Evolutionary conservation across 2,797 vertebrate species (phyloP).

Genomic region (Carapus acus): DNA sequence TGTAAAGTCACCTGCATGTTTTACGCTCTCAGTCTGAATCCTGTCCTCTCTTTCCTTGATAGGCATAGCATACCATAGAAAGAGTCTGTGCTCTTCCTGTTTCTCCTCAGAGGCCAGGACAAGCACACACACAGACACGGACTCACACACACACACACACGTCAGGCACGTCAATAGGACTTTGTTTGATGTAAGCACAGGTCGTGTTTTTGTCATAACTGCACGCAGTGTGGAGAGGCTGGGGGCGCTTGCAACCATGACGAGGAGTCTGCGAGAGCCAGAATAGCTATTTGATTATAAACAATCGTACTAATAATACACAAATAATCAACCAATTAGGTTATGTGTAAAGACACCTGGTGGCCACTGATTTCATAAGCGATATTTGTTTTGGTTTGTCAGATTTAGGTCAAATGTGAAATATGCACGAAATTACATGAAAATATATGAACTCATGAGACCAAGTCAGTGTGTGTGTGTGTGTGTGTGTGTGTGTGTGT

Average conservation of each 20-base stretch:
- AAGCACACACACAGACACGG: too few relatives aligned
- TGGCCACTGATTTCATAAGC: too few relatives aligned
- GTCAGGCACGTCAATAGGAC: slow-evolving; percentile 24
- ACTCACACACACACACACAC: too few relatives aligned
- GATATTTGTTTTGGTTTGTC: too few relatives aligned
- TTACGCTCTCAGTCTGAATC: neutral
- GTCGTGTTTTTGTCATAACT: slow-evolving; percentile 49
- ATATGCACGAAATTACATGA: too few relatives aligned
- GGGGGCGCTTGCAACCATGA: slow-evolving; percentile 1
- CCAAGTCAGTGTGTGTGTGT: too few relatives aligned
- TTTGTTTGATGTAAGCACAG: slow-evolving; percentile 63
- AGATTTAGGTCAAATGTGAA: too few relatives aligned
- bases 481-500: too few relatives aligned
- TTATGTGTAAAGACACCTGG: too few relatives aligned
- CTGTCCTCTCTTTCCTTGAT: neutral
- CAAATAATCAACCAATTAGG: neutral
- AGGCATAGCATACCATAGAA: too few relatives aligned
- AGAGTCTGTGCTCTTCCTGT: too few relatives aligned
- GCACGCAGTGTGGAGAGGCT: neutral
- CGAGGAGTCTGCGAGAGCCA: neutral
- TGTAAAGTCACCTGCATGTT: slow-evolving; percentile 5
- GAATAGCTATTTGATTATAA: slow-evolving; percentile 9
- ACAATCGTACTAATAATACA: slow-evolving; percentile 1
- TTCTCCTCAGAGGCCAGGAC: slow-evolving; percentile 19
- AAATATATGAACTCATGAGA: too few relatives aligned